Evolutionary conservation across 2,888 invertebrate genomes (phyloP), one percentile per base, ranked within the genome.

Genomic region (Tribolium freemani): DNA sequence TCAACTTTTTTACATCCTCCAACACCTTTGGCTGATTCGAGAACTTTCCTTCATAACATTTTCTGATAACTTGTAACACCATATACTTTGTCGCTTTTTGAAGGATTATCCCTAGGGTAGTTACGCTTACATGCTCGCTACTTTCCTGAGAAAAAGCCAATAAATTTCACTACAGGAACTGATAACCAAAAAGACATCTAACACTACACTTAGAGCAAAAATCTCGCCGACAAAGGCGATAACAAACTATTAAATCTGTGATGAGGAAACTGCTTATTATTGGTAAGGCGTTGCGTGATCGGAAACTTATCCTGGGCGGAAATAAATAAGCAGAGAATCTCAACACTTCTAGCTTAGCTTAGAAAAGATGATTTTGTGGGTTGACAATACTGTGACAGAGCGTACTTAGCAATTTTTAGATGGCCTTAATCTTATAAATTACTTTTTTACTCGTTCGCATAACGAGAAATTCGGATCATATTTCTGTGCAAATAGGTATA

Each of bases 41-140:
- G 67, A 74, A 74, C 56, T 74, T 74, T 69, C 54, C 30, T 58
- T 66, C 64, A 69, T 72, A 72, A 72, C 72, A 72, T 58, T 30
- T 31, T 69, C 58, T 54, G 71, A 72, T 72, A 75, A 72, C 56
- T 61, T 69, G 69, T 69, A 69, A 68, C 71, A 60, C 71, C 56
- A 69, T 57, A 64, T 68, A 72, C 61, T 71, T 64, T 72, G 69
- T 68, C 68, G 68, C 63, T 69, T 69, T 51, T 68, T 63, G 50
- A 61, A 26, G 45, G 50, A 72, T 72, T 56, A 68, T 68, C 56
- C 53, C 54, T 67, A 13, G 48, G 61, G 53, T 61, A 53, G 61
- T 10, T 44, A 31, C 45, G 53, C 31, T 56, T 48, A 54, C 46
- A 54, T 61, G 44, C 44, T 61, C 16, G 53, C 11, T 20, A 44